Conservation (phyloP, 2,888 invertebrate species). For the Nudaria mundana region DNA sequence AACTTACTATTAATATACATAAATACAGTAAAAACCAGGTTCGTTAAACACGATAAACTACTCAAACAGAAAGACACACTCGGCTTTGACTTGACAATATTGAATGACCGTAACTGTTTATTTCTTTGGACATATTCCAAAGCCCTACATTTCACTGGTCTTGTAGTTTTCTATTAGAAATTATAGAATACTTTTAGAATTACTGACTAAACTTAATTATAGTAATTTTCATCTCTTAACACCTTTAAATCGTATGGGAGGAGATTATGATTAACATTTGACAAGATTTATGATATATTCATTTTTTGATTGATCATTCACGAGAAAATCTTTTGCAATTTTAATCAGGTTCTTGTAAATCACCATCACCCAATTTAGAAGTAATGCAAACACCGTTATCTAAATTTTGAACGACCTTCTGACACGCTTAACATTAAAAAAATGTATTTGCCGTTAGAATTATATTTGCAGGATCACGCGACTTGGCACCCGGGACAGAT, state of each 20-base stretch:
- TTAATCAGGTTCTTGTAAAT: background rate
- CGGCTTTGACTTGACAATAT: no score
- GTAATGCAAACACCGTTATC: conserved; percentile 7
- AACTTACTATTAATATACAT: no score
- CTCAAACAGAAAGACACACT: no score
- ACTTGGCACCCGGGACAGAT: no score
- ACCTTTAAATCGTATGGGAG: background rate
- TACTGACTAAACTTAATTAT: background rate
- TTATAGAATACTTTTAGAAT: background rate
- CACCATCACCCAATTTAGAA: conserved; percentile 4
- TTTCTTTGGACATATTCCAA: no score
- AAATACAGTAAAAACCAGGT: no score
- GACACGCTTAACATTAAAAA: background rate
- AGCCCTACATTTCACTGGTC: background rate
- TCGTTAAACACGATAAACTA: no score
- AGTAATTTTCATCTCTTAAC: background rate
- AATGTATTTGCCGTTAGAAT: background rate
- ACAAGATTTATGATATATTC: conserved; percentile 3
- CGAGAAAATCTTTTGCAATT: conserved; percentile 3
- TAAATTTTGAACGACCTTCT: conserved; percentile 1
- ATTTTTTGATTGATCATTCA: conserved; percentile 1
- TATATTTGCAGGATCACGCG: no score
- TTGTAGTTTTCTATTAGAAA: background rate
- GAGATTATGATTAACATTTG: background rate
- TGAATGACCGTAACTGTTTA: no score